Conservation (phyloP, 64 coral and sea anemone genomes). For the Stichodactyla mertensii region DNA sequence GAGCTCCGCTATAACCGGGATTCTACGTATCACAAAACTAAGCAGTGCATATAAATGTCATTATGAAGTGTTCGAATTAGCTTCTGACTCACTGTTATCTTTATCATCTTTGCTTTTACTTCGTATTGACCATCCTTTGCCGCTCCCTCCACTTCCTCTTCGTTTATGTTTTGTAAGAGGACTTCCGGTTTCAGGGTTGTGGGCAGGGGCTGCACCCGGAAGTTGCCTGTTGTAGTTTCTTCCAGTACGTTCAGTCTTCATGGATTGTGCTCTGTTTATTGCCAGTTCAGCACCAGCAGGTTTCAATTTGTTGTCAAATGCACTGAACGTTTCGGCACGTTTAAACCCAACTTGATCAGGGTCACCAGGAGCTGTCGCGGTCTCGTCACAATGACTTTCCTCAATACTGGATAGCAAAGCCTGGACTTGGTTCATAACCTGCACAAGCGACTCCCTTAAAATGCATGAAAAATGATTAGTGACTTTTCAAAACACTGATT, state of each 20-base stretch:
- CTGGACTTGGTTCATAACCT: constrained; percentile 46
- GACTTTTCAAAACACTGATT: too few species aligned
- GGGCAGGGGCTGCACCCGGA: constrained; percentile 26
- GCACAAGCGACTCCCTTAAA: constrained; percentile 42
- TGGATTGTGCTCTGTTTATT: constrained; percentile 72
- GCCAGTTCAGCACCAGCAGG: constrained; percentile 42
- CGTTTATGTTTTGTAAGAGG: constrained; percentile 74
- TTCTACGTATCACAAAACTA: too few species aligned
- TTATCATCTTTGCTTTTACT: constrained; percentile 66
- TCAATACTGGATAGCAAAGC: constrained; percentile 30
- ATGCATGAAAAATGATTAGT: neutral
- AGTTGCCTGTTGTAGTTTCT: constrained; percentile 43
- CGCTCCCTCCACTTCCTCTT: constrained; percentile 62
- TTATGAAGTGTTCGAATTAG: neutral
- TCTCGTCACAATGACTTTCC: constrained; percentile 18
- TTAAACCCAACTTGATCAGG: constrained; percentile 47
- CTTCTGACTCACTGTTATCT: constrained; percentile 33
- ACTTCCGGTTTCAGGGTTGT: constrained; percentile 31
- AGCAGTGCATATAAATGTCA: too few species aligned
- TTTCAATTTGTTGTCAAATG: constrained; percentile 78
- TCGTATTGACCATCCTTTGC: constrained; percentile 44
- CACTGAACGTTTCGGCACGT: constrained; percentile 88
- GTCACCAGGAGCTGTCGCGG: constrained; percentile 11
- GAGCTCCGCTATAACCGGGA: too few species aligned
- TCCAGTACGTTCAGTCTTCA: constrained; percentile 73